Conservation (phyloP, 2,888 invertebrate species). For the Venusia cambrica region DNA sequence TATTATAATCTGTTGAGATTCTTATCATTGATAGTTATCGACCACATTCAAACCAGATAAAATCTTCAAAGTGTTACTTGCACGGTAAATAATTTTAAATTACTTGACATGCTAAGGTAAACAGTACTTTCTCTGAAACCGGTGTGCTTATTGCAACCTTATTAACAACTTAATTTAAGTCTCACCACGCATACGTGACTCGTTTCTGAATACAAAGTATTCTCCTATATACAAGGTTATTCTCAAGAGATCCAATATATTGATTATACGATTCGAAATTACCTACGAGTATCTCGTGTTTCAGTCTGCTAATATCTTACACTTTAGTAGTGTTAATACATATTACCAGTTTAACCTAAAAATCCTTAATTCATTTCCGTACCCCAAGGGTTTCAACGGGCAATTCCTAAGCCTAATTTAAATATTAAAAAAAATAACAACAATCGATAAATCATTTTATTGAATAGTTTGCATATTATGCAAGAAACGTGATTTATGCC, state of each 20-base stretch:
- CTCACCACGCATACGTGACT: conserved; percentile 19
- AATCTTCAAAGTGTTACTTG: conserved; percentile 21
- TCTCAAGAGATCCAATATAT: conserved; percentile 9
- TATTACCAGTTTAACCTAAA: no score
- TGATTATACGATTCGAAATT: no score
- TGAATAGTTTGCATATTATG: no score
- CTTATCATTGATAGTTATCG: conserved; percentile 18
- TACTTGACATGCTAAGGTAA: conserved; percentile 17
- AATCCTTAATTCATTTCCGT: no score
- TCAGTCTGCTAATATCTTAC: no score
- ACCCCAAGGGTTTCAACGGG: no score
- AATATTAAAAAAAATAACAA: no score
- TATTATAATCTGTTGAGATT: conserved; percentile 14
- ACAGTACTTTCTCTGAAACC: conserved; percentile 26
- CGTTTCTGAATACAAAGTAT: conserved; percentile 56
- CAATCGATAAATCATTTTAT: no score
- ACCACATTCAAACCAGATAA: conserved; percentile 25
- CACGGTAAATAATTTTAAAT: conserved; percentile 22
- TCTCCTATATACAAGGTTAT: conserved; percentile 7
- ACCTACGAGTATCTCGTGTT: no score
- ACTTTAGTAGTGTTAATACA: no score
- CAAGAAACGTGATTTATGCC: no score
- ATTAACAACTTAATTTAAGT: conserved; percentile 47
- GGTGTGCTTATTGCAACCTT: conserved; percentile 36
- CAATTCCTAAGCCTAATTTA: no score